Conservation (phyloP, 2,888 invertebrate species). For the Neoascia interrupta region DNA sequence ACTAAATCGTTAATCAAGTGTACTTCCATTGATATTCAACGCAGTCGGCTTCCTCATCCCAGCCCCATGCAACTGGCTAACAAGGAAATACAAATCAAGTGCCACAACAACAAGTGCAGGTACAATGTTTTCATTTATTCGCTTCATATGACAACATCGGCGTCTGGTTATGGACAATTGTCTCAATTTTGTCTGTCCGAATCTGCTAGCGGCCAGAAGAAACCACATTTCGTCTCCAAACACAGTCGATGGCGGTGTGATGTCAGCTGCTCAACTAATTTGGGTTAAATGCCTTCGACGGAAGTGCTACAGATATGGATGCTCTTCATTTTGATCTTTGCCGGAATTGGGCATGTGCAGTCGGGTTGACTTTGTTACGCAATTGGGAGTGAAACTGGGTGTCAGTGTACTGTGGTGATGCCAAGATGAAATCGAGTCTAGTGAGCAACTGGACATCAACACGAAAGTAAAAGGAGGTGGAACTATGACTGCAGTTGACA, state of each 20-base stretch:
- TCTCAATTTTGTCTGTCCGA: too few relatives aligned
- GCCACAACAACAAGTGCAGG: conserved; percentile 2
- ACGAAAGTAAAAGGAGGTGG: too few relatives aligned
- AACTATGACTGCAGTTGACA: too few relatives aligned
- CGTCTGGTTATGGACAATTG: too few relatives aligned
- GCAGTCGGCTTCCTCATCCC: conserved; percentile 38
- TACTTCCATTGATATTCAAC: conserved; percentile 23
- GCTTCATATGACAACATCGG: too few relatives aligned
- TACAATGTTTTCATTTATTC: conserved; percentile 42
- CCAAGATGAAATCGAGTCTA: too few relatives aligned
- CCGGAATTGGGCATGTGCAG: conserved; percentile 22
- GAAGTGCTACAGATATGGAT: conserved; percentile 39
- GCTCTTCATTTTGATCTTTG: conserved; percentile 25
- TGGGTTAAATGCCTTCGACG: conserved; percentile 55
- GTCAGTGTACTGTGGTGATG: too few relatives aligned
- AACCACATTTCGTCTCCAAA: too few relatives aligned
- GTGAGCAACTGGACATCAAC: too few relatives aligned
- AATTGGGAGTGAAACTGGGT: too few relatives aligned
- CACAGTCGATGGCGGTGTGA: not conserved
- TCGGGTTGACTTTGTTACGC: conserved; percentile 11
- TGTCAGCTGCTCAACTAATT: conserved; percentile 38
- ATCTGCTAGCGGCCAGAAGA: too few relatives aligned
- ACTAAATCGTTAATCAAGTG: conserved; percentile 17
- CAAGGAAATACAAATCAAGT: conserved; percentile 45
- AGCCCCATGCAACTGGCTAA: not conserved